phyloP scores from a whole-genome alignment of 2,888 invertebrate species.

The Acanthopleura granulata region DNA sequence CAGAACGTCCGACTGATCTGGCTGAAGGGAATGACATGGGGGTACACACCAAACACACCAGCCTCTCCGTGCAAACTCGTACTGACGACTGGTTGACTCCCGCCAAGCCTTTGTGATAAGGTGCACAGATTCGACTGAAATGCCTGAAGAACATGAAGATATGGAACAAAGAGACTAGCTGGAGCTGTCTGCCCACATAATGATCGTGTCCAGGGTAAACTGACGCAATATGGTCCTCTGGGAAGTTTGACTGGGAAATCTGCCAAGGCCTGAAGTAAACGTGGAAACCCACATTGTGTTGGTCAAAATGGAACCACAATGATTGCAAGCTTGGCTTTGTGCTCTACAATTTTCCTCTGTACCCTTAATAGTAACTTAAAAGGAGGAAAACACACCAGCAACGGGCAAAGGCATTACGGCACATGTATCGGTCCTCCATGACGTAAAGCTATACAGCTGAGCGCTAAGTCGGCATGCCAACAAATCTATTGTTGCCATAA shows the following conservation, averaged over 20 bases:
- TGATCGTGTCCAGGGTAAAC: not conserved
- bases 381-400: not conserved
- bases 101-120: not conserved
- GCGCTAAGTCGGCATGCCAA: not conserved
- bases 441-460: not conserved
- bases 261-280: not conserved
- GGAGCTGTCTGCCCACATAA: not conserved
- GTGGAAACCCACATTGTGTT: not conserved
- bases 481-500: not conserved
- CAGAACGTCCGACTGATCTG: not conserved
- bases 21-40: not conserved
- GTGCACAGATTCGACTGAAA: not conserved
- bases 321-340: not conserved
- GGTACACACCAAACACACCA: not conserved
- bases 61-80: not conserved
- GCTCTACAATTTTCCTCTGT: not conserved
- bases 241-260: not conserved
- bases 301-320: not conserved
- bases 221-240: not conserved
- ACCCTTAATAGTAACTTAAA: not conserved
- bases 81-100: not conserved
- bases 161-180: not conserved
- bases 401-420: not conserved
- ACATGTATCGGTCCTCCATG: not conserved
- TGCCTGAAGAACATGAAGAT: not conserved